A percentile compares a stretch with the other conserved stretches of the same genome.
Evolutionary conservation across 2,888 invertebrate genomes (phyloP).

Genomic region (Cephalotes varians): DNA sequence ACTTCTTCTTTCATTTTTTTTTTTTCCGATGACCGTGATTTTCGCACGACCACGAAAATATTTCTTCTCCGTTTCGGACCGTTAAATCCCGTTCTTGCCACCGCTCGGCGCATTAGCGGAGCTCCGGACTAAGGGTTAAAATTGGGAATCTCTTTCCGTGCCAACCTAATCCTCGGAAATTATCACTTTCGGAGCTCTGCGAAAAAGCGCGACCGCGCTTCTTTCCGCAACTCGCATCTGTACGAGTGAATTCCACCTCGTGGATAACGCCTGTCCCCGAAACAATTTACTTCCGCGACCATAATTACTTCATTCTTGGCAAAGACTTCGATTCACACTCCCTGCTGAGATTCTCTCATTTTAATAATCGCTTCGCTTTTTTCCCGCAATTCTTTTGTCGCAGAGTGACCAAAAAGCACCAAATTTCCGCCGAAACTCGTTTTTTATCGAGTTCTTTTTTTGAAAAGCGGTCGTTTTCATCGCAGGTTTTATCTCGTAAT

Average conservation of each 20-base stretch:
- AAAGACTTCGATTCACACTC: neutral
- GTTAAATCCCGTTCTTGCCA: slow-evolving; percentile 26
- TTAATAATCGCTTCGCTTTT: slow-evolving; percentile 11
- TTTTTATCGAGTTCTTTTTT: slow-evolving; percentile 1
- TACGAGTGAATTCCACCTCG: neutral
- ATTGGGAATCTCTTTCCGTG: slow-evolving; percentile 25
- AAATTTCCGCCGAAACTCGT: neutral
- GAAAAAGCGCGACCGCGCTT: neutral
- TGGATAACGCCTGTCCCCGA: slow-evolving; percentile 2
- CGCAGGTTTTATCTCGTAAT: neutral
- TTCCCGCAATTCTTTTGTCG: neutral
- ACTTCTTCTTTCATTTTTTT: neutral
- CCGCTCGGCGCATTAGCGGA: neutral
- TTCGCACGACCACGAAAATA: slow-evolving; percentile 24
- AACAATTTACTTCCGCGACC: slow-evolving; percentile 12
- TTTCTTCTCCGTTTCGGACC: neutral
- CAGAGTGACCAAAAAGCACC: neutral
- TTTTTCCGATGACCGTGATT: slow-evolving; percentile 11
- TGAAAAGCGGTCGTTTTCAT: neutral
- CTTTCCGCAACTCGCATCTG: neutral
- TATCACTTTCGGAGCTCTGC: slow-evolving; percentile 23
- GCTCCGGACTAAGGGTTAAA: slow-evolving; percentile 20
- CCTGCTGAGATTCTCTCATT: neutral
- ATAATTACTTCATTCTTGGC: slow-evolving; percentile 19
- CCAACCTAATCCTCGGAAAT: slow-evolving; percentile 26